Evolutionary conservation across 2,888 invertebrate species (phyloP).

Genomic region (Plusia festucae): DNA sequence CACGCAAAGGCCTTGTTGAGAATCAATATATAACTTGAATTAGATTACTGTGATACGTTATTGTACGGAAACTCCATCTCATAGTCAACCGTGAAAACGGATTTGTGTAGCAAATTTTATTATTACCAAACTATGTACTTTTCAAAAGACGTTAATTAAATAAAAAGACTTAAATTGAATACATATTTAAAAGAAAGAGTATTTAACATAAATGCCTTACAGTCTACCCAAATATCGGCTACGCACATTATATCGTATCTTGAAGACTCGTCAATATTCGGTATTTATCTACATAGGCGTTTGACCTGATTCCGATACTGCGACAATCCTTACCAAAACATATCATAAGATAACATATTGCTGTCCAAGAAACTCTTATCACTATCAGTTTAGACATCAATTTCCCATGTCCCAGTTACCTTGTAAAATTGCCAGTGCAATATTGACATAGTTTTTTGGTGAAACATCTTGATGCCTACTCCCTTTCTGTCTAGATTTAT

Average conservation of each 20-base stretch:
- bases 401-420: conserved; percentile 48
- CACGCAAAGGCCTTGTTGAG: too few species aligned
- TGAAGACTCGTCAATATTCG: conserved; percentile 63
- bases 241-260: conserved; percentile 36
- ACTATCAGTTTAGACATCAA: conserved; percentile 52
- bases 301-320: conserved; percentile 79
- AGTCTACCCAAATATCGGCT: background rate
- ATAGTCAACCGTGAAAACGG: too few species aligned
- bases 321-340: conserved; percentile 68
- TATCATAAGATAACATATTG: conserved; percentile 67
- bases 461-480: conserved; percentile 58
- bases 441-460: conserved; percentile 70
- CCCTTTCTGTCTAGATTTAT: conserved; percentile 68
- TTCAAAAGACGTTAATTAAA: too few species aligned
- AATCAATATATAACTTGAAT: too few species aligned
- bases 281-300: conserved; percentile 74
- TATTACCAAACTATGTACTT: too few species aligned
- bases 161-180: too few species aligned
- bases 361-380: conserved; percentile 51
- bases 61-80: too few species aligned
- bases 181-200: too few species aligned
- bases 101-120: too few species aligned
- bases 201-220: background rate
- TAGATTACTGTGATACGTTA: too few species aligned
- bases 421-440: conserved; percentile 53